Evolutionary conservation across 2,113 vertebrate genomes (phyloP).

Genomic region (Axis porcinus): DNA sequence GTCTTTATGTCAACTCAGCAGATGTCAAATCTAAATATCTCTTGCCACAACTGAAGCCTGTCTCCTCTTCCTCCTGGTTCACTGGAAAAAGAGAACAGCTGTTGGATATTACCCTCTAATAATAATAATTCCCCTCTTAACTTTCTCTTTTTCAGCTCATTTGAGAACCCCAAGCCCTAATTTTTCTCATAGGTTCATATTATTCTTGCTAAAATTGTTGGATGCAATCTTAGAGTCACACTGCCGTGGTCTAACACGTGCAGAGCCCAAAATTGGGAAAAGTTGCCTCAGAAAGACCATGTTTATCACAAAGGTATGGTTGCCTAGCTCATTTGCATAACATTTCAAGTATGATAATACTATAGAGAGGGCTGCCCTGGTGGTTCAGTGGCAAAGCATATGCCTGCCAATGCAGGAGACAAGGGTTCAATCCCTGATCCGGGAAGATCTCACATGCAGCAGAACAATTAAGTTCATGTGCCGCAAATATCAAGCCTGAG

Average conservation of each 20-base stretch:
- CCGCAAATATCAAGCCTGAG: not conserved
- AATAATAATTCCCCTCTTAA: not conserved
- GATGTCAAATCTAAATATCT: slow-evolving; percentile 29
- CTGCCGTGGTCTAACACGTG: not conserved
- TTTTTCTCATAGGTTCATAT: slow-evolving; percentile 14
- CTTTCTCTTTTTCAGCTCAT: slow-evolving; percentile 33
- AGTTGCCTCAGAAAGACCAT: not conserved
- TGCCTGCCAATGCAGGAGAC: not conserved
- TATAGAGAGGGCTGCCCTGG: not conserved
- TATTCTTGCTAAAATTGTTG: not conserved
- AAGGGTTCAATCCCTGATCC: not conserved
- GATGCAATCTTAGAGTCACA: not conserved
- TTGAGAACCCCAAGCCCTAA: not conserved
- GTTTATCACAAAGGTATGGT: not conserved
- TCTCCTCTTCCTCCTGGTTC: not conserved
- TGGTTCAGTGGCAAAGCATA: not conserved
- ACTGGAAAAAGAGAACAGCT: slow-evolving; percentile 12
- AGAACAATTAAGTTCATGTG: not conserved
- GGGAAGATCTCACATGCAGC: not conserved
- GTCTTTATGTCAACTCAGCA: not conserved
- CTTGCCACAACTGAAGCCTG: not conserved
- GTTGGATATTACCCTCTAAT: not conserved
- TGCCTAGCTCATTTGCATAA: not conserved
- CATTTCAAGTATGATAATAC: not conserved
- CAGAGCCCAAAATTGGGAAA: not conserved